phyloP scores from a whole-genome alignment of 2,888 invertebrate species.

The Cheilosia pagana region DNA sequence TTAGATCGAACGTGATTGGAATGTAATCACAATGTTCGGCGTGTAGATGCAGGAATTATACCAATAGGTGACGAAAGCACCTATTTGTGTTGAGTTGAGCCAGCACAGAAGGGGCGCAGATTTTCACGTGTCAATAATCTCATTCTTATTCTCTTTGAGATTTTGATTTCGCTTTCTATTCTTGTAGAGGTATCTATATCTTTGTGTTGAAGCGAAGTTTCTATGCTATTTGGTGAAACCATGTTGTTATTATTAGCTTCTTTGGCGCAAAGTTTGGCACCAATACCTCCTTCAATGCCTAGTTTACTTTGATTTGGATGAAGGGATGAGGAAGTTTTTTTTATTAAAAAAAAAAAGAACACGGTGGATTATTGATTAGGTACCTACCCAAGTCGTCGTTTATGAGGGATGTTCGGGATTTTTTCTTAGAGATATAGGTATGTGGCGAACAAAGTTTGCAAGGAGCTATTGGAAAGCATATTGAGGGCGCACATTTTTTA shows the following conservation, averaged over 20 bases:
- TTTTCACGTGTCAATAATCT: constrained; percentile 67
- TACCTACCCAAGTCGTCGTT: background rate
- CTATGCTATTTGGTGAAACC: constrained; percentile 4
- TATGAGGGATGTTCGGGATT: no score
- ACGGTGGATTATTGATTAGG: constrained; percentile 29
- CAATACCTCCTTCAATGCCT: background rate
- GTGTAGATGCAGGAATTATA: constrained; percentile 65
- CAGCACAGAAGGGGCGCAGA: constrained; percentile 17
- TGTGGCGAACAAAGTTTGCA: no score
- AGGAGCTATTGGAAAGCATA: no score
- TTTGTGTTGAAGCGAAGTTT: constrained; percentile 6
- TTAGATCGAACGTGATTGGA: constrained; percentile 73
- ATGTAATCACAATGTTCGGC: constrained; percentile 55
- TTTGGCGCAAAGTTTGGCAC: constrained; percentile 29
- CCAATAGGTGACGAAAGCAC: constrained; percentile 70
- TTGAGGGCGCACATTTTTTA: no score
- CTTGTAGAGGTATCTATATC: background rate
- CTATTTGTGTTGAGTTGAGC: constrained; percentile 52
- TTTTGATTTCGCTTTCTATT: constrained; percentile 59
- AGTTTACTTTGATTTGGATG: constrained; percentile 19
- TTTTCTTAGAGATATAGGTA: no score
- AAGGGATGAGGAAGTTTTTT: background rate
- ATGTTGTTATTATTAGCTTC: constrained; percentile 49
- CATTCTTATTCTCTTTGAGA: constrained; percentile 60
- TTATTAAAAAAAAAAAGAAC: constrained; percentile 1